Evolutionary conservation across 2,888 invertebrate species (phyloP).

Genomic region (Drosophila nr. perissopoda): DNA sequence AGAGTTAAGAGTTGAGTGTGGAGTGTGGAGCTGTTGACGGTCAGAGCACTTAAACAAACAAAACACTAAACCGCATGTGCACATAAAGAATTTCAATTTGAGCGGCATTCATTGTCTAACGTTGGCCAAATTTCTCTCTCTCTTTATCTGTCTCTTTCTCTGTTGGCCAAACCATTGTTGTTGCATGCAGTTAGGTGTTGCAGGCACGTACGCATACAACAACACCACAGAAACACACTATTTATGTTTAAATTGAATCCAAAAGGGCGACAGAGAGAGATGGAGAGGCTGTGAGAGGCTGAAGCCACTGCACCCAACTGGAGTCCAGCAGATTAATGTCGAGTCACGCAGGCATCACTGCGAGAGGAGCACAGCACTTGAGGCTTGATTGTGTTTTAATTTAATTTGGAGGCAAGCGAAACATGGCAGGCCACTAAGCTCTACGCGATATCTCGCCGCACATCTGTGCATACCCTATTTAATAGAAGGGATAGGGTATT

Average conservation of each 20-base stretch:
- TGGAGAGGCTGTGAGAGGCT: neutral
- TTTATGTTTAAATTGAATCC: constrained; percentile 52
- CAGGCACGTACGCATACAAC: constrained; percentile 66
- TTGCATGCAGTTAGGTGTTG: constrained; percentile 74
- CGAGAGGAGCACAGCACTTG: constrained; percentile 10
- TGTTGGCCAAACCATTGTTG: constrained; percentile 52
- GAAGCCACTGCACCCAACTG: constrained; percentile 27
- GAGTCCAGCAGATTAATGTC: constrained; percentile 64
- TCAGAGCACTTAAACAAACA: constrained; percentile 46
- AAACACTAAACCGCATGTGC: constrained; percentile 34
- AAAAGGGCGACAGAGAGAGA: neutral
- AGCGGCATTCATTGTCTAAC: constrained; percentile 29
- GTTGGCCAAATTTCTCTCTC: constrained; percentile 11
- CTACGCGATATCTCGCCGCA: constrained; percentile 1
- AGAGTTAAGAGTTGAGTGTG: neutral
- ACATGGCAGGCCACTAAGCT: constrained; percentile 28
- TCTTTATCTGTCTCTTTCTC: neutral
- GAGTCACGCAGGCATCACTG: constrained; percentile 51
- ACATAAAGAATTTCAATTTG: constrained; percentile 64
- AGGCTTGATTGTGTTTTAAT: constrained; percentile 71
- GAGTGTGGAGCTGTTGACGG: constrained; percentile 6
- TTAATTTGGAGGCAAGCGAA: constrained; percentile 55
- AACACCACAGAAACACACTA: constrained; percentile 23
- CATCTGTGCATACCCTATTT: constrained; percentile 12
- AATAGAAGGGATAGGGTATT: neutral